Evolutionary conservation across 1,140 invertebrate species (phyloP).

Genomic region (silkworm (Bombyx mori)): DNA sequence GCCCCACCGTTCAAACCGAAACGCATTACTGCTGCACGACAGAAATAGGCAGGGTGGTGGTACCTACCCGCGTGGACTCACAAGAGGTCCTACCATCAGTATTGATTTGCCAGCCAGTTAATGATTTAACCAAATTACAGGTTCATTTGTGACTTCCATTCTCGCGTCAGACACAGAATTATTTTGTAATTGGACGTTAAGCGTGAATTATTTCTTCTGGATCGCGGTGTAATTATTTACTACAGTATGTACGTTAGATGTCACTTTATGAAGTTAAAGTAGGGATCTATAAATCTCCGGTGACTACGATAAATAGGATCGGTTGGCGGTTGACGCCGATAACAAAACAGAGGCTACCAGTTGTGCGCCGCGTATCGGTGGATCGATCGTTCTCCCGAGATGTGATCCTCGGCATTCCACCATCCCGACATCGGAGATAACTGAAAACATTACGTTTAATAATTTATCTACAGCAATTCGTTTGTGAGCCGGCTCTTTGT

Average conservation of each 20-base stretch:
- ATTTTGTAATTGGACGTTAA: too few species aligned
- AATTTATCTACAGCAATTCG: constrained; percentile 48
- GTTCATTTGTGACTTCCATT: too few species aligned
- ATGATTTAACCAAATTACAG: too few species aligned
- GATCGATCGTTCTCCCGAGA: constrained; percentile 36
- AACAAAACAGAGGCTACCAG: constrained; percentile 33
- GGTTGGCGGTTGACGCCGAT: constrained; percentile 25
- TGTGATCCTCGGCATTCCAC: constrained; percentile 39
- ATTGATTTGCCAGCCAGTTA: too few species aligned
- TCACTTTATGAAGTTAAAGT: constrained; percentile 33
- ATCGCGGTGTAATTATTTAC: constrained; percentile 21
- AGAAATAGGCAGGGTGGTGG: too few species aligned
- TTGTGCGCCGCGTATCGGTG: constrained; percentile 33
- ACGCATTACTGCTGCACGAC: too few species aligned
- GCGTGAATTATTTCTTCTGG: too few species aligned
- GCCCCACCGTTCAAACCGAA: too few species aligned
- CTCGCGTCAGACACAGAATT: too few species aligned
- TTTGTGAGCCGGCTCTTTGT: constrained; percentile 27
- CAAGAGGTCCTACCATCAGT: too few species aligned
- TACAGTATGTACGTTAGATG: constrained; percentile 27
- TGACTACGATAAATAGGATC: constrained; percentile 43
- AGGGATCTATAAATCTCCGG: constrained; percentile 31
- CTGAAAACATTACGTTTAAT: constrained; percentile 42
- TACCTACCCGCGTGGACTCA: too few species aligned
- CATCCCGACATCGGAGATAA: constrained; percentile 40